Evolutionary conservation across 2,797 vertebrate species (phyloP).

Genomic region (Petrocephalus schoutedeni): DNA sequence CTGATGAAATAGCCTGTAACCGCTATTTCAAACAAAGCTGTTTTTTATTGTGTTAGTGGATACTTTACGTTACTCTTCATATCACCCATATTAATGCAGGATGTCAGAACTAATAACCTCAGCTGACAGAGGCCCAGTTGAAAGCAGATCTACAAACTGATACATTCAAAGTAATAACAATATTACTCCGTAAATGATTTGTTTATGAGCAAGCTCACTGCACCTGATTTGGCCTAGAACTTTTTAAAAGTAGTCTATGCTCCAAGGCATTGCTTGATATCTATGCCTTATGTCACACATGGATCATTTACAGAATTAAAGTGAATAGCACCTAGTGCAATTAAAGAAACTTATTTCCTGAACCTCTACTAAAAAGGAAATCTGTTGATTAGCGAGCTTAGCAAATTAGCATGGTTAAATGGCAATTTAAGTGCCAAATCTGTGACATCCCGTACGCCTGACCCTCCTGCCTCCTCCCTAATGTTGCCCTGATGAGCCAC

Average conservation of each 20-base stretch:
- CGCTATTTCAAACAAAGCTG: not conserved
- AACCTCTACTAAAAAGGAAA: not conserved
- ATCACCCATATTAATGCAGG: not conserved
- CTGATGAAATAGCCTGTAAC: constrained; percentile 22
- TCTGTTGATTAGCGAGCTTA: not conserved
- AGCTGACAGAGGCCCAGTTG: not conserved
- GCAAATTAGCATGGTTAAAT: not conserved
- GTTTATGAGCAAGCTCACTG: not conserved
- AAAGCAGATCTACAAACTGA: not conserved
- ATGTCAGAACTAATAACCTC: not conserved
- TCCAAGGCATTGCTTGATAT: not conserved
- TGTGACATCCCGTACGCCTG: too few species aligned
- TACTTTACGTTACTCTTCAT: not conserved
- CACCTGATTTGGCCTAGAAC: not conserved
- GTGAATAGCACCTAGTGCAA: not conserved
- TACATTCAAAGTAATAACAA: not conserved
- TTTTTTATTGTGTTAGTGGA: constrained; percentile 7
- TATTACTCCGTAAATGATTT: not conserved
- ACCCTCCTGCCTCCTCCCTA: too few species aligned
- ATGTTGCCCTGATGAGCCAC: too few species aligned
- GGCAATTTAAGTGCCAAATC: too few species aligned
- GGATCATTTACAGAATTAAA: not conserved
- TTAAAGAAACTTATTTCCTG: not conserved
- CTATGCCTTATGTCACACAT: not conserved
- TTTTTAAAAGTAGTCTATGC: not conserved